Evolutionary conservation across 2,113 vertebrate species (phyloP), one percentile per base, ranked within the genome.

Genomic region (Apus apus): DNA sequence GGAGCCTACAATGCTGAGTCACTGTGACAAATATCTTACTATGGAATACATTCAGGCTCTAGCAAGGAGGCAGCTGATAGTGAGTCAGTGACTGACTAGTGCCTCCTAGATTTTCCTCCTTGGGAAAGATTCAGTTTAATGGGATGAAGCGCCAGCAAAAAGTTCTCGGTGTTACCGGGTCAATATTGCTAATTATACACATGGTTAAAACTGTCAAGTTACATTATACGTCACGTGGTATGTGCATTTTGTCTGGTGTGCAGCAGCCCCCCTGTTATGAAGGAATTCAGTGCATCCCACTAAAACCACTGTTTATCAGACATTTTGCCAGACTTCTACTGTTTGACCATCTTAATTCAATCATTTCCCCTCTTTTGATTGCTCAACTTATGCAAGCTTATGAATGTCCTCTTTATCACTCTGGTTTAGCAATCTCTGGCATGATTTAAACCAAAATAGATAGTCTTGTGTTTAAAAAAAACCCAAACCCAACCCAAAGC

Each of bases 1-100:
- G 97, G 97, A 98, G 98, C 98, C 98, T 98, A 98, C 98, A 98
- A 98, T 97, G 98, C 98, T 98, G 98, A 98, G 97, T 98, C 98
- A 98, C 97, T 97, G 92, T 97, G 97, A 97, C 96, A 97, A 97
- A 98, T 96, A 97, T 97, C 98, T 98, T 98, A 98, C 98, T 97
- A 98, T 97, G 97, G 98, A 98, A 98, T 98, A 98, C 96, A 97
- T 97, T 98, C 96, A 97, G 97, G 90, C 94, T 97, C 94, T 97
- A 98, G 98, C 98, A 98, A 98, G 97, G 96, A 98, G 70, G 86
- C 98, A 97, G 96, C 96, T 98, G 96, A 96, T 97, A 95, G 95
- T 97, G 92, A 98, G 98, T 98, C 97, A 98, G 97, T 97, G 96
- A 97, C 97, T 97, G 97, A 98, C 95, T 97, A 97, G 97, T 96